phyloP scores from a whole-genome alignment of 2,113 vertebrate genomes.

The Ictalurus punctatus region DNA sequence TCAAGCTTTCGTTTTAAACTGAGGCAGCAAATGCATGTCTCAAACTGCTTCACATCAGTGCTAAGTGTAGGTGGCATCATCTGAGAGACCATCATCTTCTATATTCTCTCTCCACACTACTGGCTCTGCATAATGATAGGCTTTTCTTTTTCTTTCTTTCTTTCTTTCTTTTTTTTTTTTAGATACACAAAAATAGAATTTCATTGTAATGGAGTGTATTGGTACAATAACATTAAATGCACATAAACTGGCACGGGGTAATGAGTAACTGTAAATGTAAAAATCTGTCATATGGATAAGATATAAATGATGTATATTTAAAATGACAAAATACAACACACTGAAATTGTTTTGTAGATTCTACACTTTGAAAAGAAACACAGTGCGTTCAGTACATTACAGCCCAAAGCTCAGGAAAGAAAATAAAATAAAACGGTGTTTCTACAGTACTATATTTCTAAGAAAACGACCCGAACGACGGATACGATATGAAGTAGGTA shows the following conservation, averaged over 20 bases:
- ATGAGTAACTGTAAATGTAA: not conserved
- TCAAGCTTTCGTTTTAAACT: not conserved
- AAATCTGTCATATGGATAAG: not conserved
- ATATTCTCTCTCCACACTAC: not conserved
- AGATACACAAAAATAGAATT: not conserved
- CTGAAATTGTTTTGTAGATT: not conserved
- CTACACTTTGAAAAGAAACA: not conserved
- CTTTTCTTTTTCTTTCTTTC: not conserved
- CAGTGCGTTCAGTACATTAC: not conserved
- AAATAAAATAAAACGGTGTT: too few species aligned
- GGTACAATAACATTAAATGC: not conserved
- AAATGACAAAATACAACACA: not conserved
- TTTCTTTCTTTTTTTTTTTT: not conserved
- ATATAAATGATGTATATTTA: not conserved
- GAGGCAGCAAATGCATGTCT: conserved; percentile 16
- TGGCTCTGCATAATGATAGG: not conserved
- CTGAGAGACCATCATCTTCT: conserved; percentile 10
- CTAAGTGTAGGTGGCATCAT: conserved; percentile 22
- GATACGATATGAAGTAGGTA: not conserved
- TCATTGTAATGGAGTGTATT: not conserved
- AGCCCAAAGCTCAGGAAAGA: not conserved
- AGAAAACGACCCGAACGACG: not conserved
- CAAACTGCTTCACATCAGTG: conserved; percentile 11
- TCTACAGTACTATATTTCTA: not conserved
- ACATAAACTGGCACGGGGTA: not conserved